These are phyloP conservation scores for Lichenostomus cassidix DNA, from an alignment of 2,113 vertebrate genomes.

Conservation along the genomic window DNA sequence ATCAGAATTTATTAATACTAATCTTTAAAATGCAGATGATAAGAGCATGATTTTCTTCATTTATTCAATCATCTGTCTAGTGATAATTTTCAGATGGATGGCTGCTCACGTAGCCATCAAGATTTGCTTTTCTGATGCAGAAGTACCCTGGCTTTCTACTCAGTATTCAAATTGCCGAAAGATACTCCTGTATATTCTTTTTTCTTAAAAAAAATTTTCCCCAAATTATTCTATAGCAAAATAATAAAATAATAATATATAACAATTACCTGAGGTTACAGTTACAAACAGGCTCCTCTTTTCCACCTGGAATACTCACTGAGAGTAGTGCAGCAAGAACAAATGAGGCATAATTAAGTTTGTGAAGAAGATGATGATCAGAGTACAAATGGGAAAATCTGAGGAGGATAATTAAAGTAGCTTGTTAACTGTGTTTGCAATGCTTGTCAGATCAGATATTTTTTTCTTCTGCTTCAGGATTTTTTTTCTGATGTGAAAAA, in stretches of 20 bases:
- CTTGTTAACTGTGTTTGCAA: conserved; percentile 41
- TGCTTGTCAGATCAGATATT: neutral
- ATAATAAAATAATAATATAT: neutral
- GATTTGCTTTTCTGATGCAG: neutral
- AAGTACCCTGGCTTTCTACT: neutral
- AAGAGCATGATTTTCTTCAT: neutral
- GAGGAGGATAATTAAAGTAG: conserved; percentile 33
- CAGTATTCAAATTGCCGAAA: neutral
- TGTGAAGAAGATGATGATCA: conserved; percentile 32
- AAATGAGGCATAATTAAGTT: conserved; percentile 47
- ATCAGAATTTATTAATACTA: conserved; percentile 20
- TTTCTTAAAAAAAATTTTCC: neutral
- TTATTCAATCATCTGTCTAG: neutral
- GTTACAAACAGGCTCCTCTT: neutral
- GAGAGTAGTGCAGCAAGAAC: conserved; percentile 19
- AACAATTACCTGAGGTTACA: neutral
- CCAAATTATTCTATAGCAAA: neutral
- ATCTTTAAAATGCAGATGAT: conserved; percentile 8
- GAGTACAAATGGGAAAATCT: conserved; percentile 45
- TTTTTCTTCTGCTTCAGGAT: neutral
- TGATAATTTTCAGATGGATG: neutral
- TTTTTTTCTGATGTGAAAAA: neutral
- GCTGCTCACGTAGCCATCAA: neutral
- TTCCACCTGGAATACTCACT: conserved; percentile 26
- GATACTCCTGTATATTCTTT: neutral